Percentiles rank a stretch among this genome's conserved stretches.
Conservation (phyloP, 2,888 invertebrate genomes). For the Morpho achilles region DNA sequence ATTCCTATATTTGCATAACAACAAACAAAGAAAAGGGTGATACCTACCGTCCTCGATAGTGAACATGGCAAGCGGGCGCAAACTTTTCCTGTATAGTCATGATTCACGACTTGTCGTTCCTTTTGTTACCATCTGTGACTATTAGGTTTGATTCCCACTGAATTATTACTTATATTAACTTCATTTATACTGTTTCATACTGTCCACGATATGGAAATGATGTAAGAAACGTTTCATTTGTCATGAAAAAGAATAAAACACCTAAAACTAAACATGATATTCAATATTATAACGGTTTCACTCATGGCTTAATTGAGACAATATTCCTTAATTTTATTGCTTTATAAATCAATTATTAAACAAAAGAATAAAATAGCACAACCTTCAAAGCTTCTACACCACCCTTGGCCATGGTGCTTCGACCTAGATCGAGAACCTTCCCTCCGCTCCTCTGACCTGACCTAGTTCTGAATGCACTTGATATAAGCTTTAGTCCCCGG, state of each 20-base stretch:
- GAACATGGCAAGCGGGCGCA: slow-evolving; percentile 4
- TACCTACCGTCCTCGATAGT: background rate
- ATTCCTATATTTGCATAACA: background rate
- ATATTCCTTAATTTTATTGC: too few species aligned
- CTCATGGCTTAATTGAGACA: too few species aligned
- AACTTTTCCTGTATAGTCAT: background rate
- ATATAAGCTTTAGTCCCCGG: slow-evolving; percentile 47
- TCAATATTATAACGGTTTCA: too few species aligned
- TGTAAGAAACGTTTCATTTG: too few species aligned
- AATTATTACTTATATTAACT: too few species aligned
- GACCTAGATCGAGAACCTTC: slow-evolving; percentile 60
- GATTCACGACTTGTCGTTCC: slow-evolving; percentile 7
- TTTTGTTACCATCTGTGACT: too few species aligned
- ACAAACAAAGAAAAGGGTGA: background rate
- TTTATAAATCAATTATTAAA: too few species aligned
- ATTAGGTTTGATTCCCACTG: too few species aligned
- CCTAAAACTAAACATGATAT: too few species aligned
- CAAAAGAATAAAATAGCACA: slow-evolving; percentile 30
- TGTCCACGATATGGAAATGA: too few species aligned
- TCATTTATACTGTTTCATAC: too few species aligned
- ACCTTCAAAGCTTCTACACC: slow-evolving; percentile 56
- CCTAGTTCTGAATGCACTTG: slow-evolving; percentile 69
- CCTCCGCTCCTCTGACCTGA: slow-evolving; percentile 61
- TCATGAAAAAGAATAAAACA: too few species aligned
- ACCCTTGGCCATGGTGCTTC: slow-evolving; percentile 75